Base-by-base conservation (phyloP, 2,113 vertebrate species). In the Perca fluviatilis region DNA sequence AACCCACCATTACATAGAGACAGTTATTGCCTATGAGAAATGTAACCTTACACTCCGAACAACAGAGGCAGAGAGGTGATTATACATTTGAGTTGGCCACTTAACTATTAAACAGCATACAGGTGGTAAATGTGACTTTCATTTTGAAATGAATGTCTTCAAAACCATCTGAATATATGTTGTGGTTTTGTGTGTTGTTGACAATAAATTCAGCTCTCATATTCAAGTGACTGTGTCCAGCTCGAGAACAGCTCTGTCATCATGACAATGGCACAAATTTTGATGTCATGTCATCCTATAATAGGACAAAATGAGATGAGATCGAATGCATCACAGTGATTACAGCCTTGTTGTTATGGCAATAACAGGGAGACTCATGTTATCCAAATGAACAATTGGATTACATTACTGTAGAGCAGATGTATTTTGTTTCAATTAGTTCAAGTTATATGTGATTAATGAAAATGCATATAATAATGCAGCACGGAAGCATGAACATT, bases 241-340 rank as follows among this genome's bases (percentile, higher is more conserved):
- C 25, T 77, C 5, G 9, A 51, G 9, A 36, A 12, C 60, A 54
- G 57, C 47, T 69, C 70, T 23, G 43, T 66, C 33, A n/a, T 61
- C 30, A 10, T 36, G 43, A 36, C 40, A 40, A 7, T 2, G 19
- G 36, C 21, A 33, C 21, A 11, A 10, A 21, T n/a, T 18, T 30
- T 8, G 7, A 64, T 6, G 1, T 64, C 49, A 62, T 11, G 62
- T 9, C 6, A n/a, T 79, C 53, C 53, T 21, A 4, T 50, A 63
- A 67, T 58, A 3, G 64, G 46, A 74, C 47, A 3, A 50, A 66
- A 62, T 30, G 70, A 79, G 75, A 79, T 15, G 61, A 68, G 61
- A 82, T 82, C 12, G 77, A 61, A 77, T 77, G 72, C 23, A 67
- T 82, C 50, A 64, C 50, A 56, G 61, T 54, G 49, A 67, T 64